Evolutionary conservation across 2,797 vertebrate genomes (phyloP).

Genomic region (Sphaeramia orbicularis): DNA sequence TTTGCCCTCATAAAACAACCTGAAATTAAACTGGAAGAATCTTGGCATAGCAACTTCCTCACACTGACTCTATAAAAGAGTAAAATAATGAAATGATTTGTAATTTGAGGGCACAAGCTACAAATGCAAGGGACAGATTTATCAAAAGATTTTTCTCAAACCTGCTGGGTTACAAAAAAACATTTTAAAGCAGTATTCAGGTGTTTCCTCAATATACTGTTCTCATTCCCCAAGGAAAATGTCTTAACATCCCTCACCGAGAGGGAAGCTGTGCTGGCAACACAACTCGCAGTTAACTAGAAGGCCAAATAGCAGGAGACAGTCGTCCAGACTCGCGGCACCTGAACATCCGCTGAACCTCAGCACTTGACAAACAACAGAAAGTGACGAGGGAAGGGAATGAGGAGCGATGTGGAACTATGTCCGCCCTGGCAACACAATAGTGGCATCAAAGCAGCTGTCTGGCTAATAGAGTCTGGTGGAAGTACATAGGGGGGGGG

Average conservation of each 20-base stretch:
- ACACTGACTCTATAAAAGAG: background rate
- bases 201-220: slow-evolving; percentile 13
- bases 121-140: background rate
- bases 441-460: slow-evolving; percentile 20
- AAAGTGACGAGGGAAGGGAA: background rate
- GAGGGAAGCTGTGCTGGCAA: slow-evolving; percentile 1
- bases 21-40: too few relatives aligned
- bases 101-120: background rate
- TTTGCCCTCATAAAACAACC: too few relatives aligned
- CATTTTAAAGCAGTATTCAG: slow-evolving; percentile 17
- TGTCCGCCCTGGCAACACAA: too few relatives aligned
- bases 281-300: slow-evolving; percentile 23
- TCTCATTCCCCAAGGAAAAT: slow-evolving; percentile 1
- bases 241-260: background rate
- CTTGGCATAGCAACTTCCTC: too few relatives aligned
- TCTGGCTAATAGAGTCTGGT: slow-evolving; percentile 14
- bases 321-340: background rate
- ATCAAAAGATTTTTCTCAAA: slow-evolving; percentile 4
- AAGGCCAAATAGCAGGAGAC: slow-evolving; percentile 28
- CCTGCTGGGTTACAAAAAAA: background rate
- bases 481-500: slow-evolving; percentile 8
- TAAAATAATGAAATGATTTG: slow-evolving; percentile 7
- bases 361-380: slow-evolving; percentile 6
- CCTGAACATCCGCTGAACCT: background rate
- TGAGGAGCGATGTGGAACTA: background rate